A percentile compares a stretch with the other conserved stretches of the same genome.
phyloP scores from a whole-genome alignment of 2,113 vertebrate genomes.

The Dascyllus trimaculatus region DNA sequence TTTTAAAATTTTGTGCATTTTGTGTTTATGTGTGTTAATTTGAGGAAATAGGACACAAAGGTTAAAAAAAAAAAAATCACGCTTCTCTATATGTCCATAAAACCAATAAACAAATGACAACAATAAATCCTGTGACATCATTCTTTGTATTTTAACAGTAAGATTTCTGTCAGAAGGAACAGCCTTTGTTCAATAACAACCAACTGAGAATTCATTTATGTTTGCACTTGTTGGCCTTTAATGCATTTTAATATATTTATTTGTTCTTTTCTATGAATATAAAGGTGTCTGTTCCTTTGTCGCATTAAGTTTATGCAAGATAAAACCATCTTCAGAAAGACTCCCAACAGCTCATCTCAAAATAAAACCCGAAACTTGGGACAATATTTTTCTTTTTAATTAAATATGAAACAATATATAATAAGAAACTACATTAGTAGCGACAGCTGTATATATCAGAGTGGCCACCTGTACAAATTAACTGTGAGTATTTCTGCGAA shows the following conservation, averaged over 20 bases:
- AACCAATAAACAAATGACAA: constrained; percentile 35
- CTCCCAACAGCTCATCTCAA: constrained; percentile 9
- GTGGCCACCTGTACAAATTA: no score
- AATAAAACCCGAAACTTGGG: constrained; percentile 27
- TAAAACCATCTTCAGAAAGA: not conserved
- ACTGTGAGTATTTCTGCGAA: no score
- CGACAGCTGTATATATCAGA: no score
- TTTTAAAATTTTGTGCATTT: no score
- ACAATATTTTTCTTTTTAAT: not conserved
- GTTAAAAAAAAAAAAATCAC: not conserved
- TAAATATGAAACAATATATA: no score
- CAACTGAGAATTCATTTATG: not conserved
- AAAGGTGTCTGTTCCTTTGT: not conserved
- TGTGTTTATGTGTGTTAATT: not conserved
- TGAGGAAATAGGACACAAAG: not conserved
- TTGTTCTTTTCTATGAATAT: not conserved
- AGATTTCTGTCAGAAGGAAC: not conserved
- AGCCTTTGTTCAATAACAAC: not conserved
- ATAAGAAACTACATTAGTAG: no score
- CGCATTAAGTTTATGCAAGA: not conserved
- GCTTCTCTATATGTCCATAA: not conserved
- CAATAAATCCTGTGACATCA: not conserved
- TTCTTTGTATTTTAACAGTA: not conserved
- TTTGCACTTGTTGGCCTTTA: not conserved
- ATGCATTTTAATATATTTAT: no score